These are phyloP conservation scores for Poeciliopsis gracilis DNA, from an alignment of 2,797 vertebrate species.

Conservation along the genomic window DNA sequence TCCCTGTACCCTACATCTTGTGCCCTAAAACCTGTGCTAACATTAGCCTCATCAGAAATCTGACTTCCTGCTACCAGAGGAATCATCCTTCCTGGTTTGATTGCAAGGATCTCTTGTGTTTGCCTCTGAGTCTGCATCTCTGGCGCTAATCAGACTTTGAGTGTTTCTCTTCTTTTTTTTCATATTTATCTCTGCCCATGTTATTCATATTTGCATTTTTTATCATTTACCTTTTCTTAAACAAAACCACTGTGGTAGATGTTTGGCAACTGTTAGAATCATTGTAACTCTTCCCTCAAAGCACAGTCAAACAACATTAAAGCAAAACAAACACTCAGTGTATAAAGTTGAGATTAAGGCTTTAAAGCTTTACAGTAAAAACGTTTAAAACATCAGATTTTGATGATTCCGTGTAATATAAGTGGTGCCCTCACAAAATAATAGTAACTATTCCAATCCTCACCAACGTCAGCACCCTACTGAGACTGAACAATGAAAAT, in stretches of 20 bases:
- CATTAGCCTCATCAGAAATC: not conserved
- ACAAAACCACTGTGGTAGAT: not conserved
- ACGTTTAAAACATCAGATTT: not conserved
- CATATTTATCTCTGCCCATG: not conserved
- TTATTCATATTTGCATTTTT: not conserved
- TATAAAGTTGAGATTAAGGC: not conserved
- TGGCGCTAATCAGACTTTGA: not conserved
- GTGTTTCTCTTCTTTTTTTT: not conserved
- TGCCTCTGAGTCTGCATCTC: not conserved
- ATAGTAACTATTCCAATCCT: not conserved
- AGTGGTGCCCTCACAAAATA: not conserved
- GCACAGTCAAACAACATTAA: not conserved
- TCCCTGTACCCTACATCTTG: not conserved
- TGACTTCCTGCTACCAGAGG: not conserved
- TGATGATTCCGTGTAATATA: not conserved
- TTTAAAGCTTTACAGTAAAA: not conserved
- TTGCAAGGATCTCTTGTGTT: not conserved
- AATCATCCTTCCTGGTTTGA: not conserved
- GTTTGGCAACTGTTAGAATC: not conserved
- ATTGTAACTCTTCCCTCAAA: not conserved
- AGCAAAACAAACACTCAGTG: not conserved
- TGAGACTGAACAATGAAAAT: conserved; percentile 5
- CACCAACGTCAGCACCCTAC: not conserved
- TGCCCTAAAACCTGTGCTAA: not conserved
- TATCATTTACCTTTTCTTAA: not conserved